A percentile compares a stretch with the other conserved stretches of the same genome.
Conservation (phyloP, 2,888 invertebrate genomes). For the Ophonus ardosiacus region DNA sequence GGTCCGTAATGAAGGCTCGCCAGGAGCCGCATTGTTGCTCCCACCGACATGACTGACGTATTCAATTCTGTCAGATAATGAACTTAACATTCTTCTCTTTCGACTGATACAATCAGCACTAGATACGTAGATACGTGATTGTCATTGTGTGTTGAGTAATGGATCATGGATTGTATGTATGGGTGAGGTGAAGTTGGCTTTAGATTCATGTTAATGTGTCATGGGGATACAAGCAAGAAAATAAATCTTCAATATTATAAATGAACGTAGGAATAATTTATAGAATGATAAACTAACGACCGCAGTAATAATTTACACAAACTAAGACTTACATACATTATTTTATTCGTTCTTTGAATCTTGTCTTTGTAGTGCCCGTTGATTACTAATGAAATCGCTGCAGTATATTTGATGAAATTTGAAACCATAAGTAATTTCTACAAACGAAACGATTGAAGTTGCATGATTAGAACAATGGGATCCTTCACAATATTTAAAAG, state of each 20-base stretch:
- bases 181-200: background rate
- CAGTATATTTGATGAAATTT: too few relatives aligned
- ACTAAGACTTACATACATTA: too few relatives aligned
- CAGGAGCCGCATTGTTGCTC: slow-evolving; percentile 57
- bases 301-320: too few relatives aligned
- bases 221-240: background rate
- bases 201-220: slow-evolving; percentile 16
- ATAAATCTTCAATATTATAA: background rate
- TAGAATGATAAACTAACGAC: background rate
- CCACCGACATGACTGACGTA: slow-evolving; percentile 62
- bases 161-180: slow-evolving; percentile 16
- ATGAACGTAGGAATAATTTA: background rate
- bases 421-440: too few relatives aligned
- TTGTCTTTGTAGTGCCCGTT: too few relatives aligned
- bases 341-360: too few relatives aligned
- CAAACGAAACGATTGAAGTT: too few relatives aligned
- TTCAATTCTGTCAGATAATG: slow-evolving; percentile 64
- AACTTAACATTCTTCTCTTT: slow-evolving; percentile 62
- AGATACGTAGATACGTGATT: slow-evolving; percentile 23
- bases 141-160: slow-evolving; percentile 23
- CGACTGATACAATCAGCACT: slow-evolving; percentile 27
- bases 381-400: too few relatives aligned
- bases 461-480: too few relatives aligned
- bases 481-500: too few relatives aligned
- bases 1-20: slow-evolving; percentile 57